Percentiles rank a stretch among this genome's conserved stretches.
Conservation (phyloP, 2,797 vertebrate genomes). For the Spinus pinus region DNA sequence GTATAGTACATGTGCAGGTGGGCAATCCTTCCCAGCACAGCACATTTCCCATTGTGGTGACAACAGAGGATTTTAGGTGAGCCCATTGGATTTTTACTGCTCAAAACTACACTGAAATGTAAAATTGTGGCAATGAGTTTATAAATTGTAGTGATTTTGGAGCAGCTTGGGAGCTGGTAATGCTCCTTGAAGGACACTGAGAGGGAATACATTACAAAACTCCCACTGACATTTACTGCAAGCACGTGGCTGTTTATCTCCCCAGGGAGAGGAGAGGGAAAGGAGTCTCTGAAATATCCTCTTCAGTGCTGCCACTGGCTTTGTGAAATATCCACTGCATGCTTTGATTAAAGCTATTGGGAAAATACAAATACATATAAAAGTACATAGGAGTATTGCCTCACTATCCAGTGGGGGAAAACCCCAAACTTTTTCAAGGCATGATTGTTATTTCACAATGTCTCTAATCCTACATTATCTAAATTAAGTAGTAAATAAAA, state of each 20-base stretch:
- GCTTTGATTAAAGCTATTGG: neutral
- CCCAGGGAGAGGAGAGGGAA: neutral
- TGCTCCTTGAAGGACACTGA: neutral
- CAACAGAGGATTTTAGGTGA: neutral
- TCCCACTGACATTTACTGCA: neutral
- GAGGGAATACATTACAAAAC: neutral
- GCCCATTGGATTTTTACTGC: neutral
- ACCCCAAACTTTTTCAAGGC: neutral
- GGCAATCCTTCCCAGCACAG: neutral
- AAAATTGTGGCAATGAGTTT: neutral
- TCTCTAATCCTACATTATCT: neutral
- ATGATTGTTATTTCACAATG: neutral
- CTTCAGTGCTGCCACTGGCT: neutral
- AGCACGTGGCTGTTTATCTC: neutral
- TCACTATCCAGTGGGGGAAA: neutral
- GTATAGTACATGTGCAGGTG: neutral
- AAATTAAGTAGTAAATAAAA: neutral
- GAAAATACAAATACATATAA: neutral
- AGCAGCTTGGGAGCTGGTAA: neutral
- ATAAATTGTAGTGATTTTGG: neutral
- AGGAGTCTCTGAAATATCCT: neutral
- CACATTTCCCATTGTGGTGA: neutral
- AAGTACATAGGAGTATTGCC: neutral
- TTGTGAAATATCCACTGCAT: neutral
- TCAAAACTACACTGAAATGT: neutral